Evolutionary conservation across 2,888 invertebrate genomes (phyloP).

Genomic region (Sphecodes monilicornis): DNA sequence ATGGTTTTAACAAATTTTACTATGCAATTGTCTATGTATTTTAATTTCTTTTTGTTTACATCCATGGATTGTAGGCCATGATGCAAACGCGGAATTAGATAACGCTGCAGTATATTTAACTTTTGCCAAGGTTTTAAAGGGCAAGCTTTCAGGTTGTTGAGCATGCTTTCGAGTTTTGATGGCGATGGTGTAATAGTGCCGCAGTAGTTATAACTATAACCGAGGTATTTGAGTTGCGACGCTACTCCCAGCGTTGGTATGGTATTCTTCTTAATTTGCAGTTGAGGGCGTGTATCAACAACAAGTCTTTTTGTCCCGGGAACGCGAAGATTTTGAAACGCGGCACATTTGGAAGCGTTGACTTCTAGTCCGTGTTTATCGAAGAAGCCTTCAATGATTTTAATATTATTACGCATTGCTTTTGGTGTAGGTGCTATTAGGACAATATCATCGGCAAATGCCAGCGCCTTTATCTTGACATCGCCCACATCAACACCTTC

Average conservation of each 20-base stretch:
- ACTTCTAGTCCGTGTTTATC: background rate
- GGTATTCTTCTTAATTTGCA: background rate
- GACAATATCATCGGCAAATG: slow-evolving; percentile 23
- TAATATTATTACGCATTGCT: background rate
- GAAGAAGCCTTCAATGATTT: background rate
- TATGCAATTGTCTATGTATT: background rate
- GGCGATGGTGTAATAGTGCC: background rate
- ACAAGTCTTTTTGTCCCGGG: slow-evolving; percentile 18
- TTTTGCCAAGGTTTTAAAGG: slow-evolving; percentile 10
- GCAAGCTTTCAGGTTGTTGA: background rate
- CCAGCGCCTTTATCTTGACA: background rate
- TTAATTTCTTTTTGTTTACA: background rate
- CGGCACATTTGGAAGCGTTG: background rate
- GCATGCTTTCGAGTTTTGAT: background rate
- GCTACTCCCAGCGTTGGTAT: slow-evolving; percentile 4
- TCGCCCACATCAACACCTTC: background rate
- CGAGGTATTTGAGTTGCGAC: slow-evolving; percentile 7
- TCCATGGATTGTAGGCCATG: slow-evolving; percentile 3
- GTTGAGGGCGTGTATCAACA: background rate
- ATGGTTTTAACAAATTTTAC: background rate
- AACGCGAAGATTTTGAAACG: background rate
- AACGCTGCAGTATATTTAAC: background rate
- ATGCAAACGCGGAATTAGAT: background rate
- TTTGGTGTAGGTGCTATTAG: background rate
- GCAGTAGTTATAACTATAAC: background rate